Conservation (phyloP, 2,888 invertebrate genomes). For the Lithophane ornitopus region DNA sequence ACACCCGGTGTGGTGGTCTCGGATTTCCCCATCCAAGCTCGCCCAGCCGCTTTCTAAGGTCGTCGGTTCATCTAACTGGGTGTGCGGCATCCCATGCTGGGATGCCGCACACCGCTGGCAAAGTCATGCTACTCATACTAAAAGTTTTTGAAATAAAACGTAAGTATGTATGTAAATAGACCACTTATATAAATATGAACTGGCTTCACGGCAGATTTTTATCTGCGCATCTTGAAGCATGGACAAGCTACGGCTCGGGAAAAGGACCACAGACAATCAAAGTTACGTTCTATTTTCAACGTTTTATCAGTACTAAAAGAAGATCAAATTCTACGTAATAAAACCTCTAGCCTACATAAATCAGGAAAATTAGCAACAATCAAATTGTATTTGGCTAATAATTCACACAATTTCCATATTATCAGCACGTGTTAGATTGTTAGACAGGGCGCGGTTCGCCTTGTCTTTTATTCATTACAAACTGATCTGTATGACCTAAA, state of each 20-base stretch:
- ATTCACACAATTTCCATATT: constrained; percentile 52
- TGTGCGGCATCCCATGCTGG: neutral
- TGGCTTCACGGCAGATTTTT: too few relatives aligned
- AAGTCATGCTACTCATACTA: neutral
- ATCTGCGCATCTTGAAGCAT: neutral
- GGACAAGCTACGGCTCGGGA: neutral
- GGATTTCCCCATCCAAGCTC: too few relatives aligned
- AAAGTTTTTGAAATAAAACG: neutral
- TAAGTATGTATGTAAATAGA: neutral
- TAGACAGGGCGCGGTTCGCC: constrained; percentile 74
- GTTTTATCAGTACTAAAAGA: neutral
- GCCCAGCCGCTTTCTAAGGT: neutral
- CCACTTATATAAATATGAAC: neutral
- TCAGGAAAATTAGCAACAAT: constrained; percentile 25
- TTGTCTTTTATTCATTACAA: constrained; percentile 68
- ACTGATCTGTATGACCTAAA: constrained; percentile 78
- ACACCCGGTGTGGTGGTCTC: neutral
- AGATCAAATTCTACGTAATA: neutral
- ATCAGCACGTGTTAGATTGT: constrained; percentile 73
- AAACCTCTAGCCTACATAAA: neutral
- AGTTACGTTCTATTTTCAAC: neutral
- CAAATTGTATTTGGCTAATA: constrained; percentile 35
- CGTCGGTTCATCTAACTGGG: neutral
- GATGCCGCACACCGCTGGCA: too few relatives aligned
- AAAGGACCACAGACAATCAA: neutral